Base-by-base conservation (phyloP, 1,140 invertebrate species). In the Drosophila bifasciata region DNA sequence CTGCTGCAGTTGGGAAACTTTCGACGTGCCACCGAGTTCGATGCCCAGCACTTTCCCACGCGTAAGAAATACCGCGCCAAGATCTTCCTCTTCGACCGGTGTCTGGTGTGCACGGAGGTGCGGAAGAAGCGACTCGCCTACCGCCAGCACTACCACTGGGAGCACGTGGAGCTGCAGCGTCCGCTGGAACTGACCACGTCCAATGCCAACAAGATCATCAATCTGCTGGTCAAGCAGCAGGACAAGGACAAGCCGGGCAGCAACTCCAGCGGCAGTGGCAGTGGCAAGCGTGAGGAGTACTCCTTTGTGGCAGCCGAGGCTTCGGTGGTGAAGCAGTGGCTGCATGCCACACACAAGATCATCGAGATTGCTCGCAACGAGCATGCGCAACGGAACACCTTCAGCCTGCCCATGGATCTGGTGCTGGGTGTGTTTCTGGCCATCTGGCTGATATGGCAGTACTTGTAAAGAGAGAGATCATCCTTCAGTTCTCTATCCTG, bases 401-500 rank as follows among this genome's bases (percentile, higher is more conserved):
- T 91, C 19, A 75, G 74, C 7, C 23, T 91, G 67, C 90, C 90
- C 36, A 91, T 91, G 90, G 86, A 91, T 59, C 52, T 91, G 73
- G 79, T 91, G 16, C 64, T 91, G 44, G 75, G 74, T 5, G 83
- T 91, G 2, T 36, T 56, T 6, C 28, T 85, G 13, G 73, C 79
- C 50, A 71, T 91, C 17, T 91, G 90, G 90, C 75, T 85, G 15
- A 90, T 91, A 41, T 91, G 89, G 89, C 90, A 83, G 36, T 91
- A 84, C 50, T 76, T 85, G 60, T 85, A 85, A 76, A n/a, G 9
- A 21, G 19, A 21, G 19, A 21, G 44, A 32, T 46, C 17, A 40
- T 6, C 8, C 8, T 36, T 17, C 44, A 45, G 7, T 17, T 16
- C 16, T 11, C 5, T 25, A 16, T 19, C 23, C 19, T 8, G 3